These are phyloP conservation scores for Dinoponera quadriceps DNA, from an alignment of 1,140 invertebrate genomes.

Conservation along the genomic window DNA sequence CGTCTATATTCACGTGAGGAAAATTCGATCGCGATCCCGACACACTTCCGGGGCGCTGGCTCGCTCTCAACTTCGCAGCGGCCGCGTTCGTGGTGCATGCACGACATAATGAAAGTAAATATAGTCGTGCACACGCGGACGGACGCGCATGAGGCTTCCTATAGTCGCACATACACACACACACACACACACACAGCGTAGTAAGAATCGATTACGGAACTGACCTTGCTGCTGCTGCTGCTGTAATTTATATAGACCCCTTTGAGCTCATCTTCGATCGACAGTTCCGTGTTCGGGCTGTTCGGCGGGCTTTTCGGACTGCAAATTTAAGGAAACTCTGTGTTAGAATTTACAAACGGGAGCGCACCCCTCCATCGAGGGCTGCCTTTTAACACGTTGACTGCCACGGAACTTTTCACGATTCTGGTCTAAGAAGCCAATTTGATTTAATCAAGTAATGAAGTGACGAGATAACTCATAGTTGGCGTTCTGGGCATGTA, in stretches of 20 bases:
- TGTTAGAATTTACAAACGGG: slow-evolving; percentile 13
- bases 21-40: neutral
- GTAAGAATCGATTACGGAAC: slow-evolving; percentile 69
- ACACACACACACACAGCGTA: slow-evolving; percentile 2
- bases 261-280: slow-evolving; percentile 91
- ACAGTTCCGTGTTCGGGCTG: slow-evolving; percentile 93
- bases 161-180: neutral
- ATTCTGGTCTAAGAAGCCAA: too few species aligned
- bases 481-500: too few species aligned
- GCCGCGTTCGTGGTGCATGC: neutral
- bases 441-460: too few species aligned
- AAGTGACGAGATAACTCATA: too few species aligned
- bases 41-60: neutral
- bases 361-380: neutral
- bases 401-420: too few species aligned
- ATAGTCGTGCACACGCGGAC: neutral
- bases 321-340: slow-evolving; percentile 76
- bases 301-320: slow-evolving; percentile 96
- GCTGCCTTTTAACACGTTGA: too few species aligned
- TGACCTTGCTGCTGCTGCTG: slow-evolving; percentile 86
- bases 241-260: slow-evolving; percentile 93
- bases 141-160: neutral
- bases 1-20: too few species aligned
- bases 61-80: neutral
- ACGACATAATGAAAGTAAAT: neutral